These are phyloP conservation scores for Pollenia amentaria DNA, from an alignment of 2,888 invertebrate genomes.

Conservation along the genomic window DNA sequence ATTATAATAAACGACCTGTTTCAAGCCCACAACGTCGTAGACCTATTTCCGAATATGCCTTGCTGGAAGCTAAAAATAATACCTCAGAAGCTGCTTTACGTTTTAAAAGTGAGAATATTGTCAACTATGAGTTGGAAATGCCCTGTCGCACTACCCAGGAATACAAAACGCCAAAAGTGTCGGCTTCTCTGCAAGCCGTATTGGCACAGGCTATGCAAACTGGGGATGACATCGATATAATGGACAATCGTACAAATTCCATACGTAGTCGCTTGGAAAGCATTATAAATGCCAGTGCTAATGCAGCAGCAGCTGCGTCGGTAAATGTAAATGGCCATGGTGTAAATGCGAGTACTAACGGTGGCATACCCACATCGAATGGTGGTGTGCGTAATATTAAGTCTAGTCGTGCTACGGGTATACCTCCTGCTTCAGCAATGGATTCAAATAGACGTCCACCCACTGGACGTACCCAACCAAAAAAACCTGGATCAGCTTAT, in stretches of 20 bases:
- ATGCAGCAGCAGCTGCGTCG: constrained; percentile 75
- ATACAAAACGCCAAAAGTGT: constrained; percentile 84
- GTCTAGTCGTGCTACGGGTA: constrained; percentile 77
- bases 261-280: constrained; percentile 84
- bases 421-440: constrained; percentile 78
- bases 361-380: constrained; percentile 69
- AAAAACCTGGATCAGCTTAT: constrained; percentile 84
- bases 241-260: constrained; percentile 82
- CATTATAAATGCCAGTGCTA: constrained; percentile 83
- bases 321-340: constrained; percentile 67
- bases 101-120: constrained; percentile 84
- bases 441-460: constrained; percentile 83
- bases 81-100: constrained; percentile 80
- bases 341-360: constrained; percentile 45
- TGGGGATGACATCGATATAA: constrained; percentile 84
- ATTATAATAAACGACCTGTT: constrained; percentile 86
- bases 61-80: constrained; percentile 82
- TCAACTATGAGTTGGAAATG: constrained; percentile 84
- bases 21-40: constrained; percentile 88
- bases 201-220: constrained; percentile 85
- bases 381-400: constrained; percentile 79
- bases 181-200: constrained; percentile 84
- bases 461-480: constrained; percentile 80
- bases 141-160: constrained; percentile 85
- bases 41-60: constrained; percentile 87